A percentile compares a stretch with the other conserved stretches of the same genome.
These are phyloP conservation scores for Solenopsis invicta DNA, from an alignment of 1,140 invertebrate species.

Conservation along the genomic window DNA sequence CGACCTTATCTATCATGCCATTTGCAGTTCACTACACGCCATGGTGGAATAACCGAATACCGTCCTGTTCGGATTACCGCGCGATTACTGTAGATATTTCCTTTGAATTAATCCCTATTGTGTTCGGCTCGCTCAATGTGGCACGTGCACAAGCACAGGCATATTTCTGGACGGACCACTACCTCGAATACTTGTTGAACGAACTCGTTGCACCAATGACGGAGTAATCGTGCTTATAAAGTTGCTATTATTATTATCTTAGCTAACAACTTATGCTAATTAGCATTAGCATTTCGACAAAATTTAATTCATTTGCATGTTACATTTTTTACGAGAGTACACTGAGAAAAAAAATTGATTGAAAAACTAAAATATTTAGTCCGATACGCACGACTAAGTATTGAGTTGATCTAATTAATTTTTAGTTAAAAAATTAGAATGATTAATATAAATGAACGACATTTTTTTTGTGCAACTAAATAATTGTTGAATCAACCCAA, in stretches of 20 bases:
- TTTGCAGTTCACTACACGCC: conserved; percentile 38
- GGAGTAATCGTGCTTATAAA: not conserved
- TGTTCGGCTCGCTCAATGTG: conserved; percentile 14
- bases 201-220: not conserved
- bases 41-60: conserved; percentile 51
- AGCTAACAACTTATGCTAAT: no score
- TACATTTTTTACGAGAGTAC: not conserved
- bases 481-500: no score
- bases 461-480: no score
- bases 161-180: not conserved
- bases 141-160: not conserved
- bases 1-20: conserved; percentile 34
- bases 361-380: no score
- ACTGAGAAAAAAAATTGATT: no score
- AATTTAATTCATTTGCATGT: not conserved
- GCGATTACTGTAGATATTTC: conserved; percentile 56
- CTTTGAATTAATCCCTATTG: conserved; percentile 59
- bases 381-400: no score
- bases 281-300: not conserved
- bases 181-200: no score
- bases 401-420: no score
- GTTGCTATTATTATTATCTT: not conserved
- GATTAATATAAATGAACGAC: no score
- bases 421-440: no score
- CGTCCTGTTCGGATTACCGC: conserved; percentile 46